These are phyloP conservation scores for Busseola fusca DNA, from an alignment of 2,888 invertebrate genomes.

Conservation along the genomic window DNA sequence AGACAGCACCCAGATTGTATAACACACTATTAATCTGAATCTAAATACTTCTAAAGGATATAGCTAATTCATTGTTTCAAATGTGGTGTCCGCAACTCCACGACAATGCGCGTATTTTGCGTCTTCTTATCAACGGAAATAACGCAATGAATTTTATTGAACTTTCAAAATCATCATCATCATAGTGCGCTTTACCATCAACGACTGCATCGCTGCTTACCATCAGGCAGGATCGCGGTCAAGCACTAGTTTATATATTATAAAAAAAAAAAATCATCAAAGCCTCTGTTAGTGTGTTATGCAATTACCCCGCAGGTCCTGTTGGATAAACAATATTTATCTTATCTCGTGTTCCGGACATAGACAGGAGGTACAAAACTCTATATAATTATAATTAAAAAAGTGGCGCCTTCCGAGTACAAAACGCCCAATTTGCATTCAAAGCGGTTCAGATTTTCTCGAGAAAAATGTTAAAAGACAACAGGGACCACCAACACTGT, in stretches of 20 bases:
- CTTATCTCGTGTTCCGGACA: conserved; percentile 16
- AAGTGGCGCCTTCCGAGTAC: conserved; percentile 17
- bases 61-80: background rate
- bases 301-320: background rate
- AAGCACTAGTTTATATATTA: no score
- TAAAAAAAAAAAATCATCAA: no score
- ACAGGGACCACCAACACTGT: conserved; percentile 23
- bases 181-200: no score
- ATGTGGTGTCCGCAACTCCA: no score
- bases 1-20: background rate
- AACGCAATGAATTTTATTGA: background rate
- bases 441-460: conserved; percentile 41
- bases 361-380: conserved; percentile 16
- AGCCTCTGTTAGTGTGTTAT: background rate
- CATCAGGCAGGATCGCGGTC: no score
- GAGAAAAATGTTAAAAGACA: conserved; percentile 37
- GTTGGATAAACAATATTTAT: background rate
- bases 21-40: background rate
- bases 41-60: background rate
- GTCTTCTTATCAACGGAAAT: background rate
- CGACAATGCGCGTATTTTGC: no score
- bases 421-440: conserved; percentile 53
- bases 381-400: conserved; percentile 52
- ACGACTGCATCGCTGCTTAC: no score
- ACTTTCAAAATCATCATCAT: no score